These are phyloP conservation scores for Physocephala rufipes DNA, from an alignment of 2,888 invertebrate species.

Conservation along the genomic window DNA sequence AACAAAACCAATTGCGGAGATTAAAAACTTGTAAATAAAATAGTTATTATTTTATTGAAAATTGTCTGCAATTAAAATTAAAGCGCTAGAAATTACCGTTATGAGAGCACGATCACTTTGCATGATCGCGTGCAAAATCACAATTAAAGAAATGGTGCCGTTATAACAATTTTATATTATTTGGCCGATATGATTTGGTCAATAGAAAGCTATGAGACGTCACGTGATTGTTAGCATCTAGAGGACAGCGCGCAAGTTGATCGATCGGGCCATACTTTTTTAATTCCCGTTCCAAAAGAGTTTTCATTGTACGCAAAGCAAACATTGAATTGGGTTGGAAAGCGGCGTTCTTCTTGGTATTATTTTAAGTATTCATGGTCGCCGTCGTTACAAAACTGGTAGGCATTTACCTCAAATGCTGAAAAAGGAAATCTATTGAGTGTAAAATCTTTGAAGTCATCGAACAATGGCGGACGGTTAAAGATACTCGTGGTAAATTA, in stretches of 20 bases:
- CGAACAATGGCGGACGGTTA: neutral
- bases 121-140: conserved; percentile 26
- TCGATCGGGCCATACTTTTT: neutral
- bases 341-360: conserved; percentile 4
- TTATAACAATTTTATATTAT: no score
- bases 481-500: neutral
- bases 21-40: neutral
- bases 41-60: neutral
- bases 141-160: conserved; percentile 1
- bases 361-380: conserved; percentile 4
- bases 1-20: neutral
- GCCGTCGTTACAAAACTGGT: neutral
- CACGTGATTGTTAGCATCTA: neutral
- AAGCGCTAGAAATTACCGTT: neutral
- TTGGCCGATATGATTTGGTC: no score
- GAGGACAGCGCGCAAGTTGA: conserved; percentile 7
- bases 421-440: conserved; percentile 33
- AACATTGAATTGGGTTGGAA: conserved; percentile 15
- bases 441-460: neutral
- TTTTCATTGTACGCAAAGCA: conserved; percentile 6
- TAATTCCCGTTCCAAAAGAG: neutral
- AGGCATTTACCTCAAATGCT: neutral
- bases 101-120: conserved; percentile 1
- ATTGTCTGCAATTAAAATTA: no score
- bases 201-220: neutral